Evolutionary conservation across 1,140 invertebrate genomes (phyloP).

Genomic region (Periplaneta americana): DNA sequence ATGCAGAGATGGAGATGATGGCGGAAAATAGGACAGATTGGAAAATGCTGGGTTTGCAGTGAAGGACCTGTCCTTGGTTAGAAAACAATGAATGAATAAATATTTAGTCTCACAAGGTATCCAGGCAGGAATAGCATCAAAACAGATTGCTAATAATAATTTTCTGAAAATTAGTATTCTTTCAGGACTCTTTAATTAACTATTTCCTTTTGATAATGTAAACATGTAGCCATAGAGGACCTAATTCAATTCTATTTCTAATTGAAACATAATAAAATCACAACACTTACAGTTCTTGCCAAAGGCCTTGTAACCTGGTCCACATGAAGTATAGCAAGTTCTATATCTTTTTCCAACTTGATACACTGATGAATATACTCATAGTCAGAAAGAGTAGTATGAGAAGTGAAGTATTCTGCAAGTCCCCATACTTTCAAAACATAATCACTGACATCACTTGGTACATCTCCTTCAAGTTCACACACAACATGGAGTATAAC

Average conservation of each 20-base stretch:
- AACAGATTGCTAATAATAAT: too few species aligned
- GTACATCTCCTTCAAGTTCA: constrained; percentile 65
- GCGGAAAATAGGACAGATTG: too few species aligned
- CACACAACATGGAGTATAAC: constrained; percentile 83
- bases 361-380: constrained; percentile 92
- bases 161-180: too few species aligned
- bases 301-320: constrained; percentile 55
- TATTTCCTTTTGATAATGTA: too few species aligned
- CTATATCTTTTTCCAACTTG: constrained; percentile 86
- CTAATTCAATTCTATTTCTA: background rate
- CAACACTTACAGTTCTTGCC: constrained; percentile 45
- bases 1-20: too few species aligned
- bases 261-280: background rate
- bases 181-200: background rate
- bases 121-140: too few species aligned
- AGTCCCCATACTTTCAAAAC: constrained; percentile 71
- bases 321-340: constrained; percentile 66
- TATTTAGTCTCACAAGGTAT: too few species aligned
- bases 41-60: too few species aligned
- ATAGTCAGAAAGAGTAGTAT: constrained; percentile 71
- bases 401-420: constrained; percentile 71
- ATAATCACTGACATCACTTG: constrained; percentile 59
- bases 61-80: too few species aligned
- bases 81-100: too few species aligned
- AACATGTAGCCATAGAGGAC: too few species aligned